Evolutionary conservation across 2,797 vertebrate genomes (phyloP).

Genomic region (Eospalax fontanierii): DNA sequence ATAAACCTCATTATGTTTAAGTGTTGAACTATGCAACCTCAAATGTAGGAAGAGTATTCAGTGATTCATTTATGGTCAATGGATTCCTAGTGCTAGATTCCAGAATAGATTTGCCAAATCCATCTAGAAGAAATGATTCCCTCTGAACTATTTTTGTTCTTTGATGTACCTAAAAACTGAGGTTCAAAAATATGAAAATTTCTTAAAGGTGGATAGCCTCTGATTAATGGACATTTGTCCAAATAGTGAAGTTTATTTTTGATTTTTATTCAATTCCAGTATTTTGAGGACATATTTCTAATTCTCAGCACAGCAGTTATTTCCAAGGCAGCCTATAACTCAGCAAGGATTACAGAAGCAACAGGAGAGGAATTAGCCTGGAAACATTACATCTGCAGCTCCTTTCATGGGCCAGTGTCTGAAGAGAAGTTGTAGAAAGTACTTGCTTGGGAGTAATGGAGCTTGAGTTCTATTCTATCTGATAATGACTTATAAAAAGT

Average conservation of each 20-base stretch:
- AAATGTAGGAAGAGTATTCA: constrained; percentile 1
- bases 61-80: background rate
- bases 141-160: background rate
- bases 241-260: background rate
- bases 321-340: background rate
- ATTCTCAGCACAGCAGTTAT: background rate
- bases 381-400: background rate
- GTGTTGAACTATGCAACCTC: background rate
- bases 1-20: background rate
- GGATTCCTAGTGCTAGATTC: background rate
- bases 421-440: too few species aligned
- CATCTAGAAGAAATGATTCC: too few species aligned
- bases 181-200: constrained; percentile 33
- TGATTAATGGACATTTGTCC: background rate
- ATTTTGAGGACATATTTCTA: background rate
- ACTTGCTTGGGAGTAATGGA: background rate
- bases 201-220: background rate
- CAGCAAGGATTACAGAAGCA: background rate
- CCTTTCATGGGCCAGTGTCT: background rate
- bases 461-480: background rate
- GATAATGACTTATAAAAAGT: background rate
- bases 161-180: background rate
- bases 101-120: background rate
- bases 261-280: background rate
- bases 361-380: background rate